Base-by-base conservation (phyloP, 1,140 invertebrate genomes). In the Branchinecta lindahli region DNA sequence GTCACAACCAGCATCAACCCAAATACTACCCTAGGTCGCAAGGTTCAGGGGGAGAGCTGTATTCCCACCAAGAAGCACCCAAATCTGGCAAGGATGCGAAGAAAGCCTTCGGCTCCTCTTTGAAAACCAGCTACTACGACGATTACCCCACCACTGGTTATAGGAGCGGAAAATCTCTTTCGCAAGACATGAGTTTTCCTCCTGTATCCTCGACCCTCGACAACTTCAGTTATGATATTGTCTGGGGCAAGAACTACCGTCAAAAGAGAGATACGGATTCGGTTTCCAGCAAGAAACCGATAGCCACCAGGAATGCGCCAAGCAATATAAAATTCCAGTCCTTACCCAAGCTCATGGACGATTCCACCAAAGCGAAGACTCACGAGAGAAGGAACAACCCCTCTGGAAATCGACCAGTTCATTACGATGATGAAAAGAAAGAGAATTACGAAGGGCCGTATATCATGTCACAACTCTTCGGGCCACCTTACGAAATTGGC, bases 371-470 rank as follows among this genome's bases (percentile, higher is more conserved):
- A 61, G 18, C 4, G 12, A 61, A 61, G 52, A 12, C 18, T 15
- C 18, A 15, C 12, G 52, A 61, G 52, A 61, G 52, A 61, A 12
- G 52, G 12, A 61, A 61, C 18, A 61, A 61, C 18, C 52, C 12
- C 12, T 15, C 12, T 61, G 52, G 18, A 20, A 61, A 20, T 20
- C 52, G 52, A 61, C 52, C 18, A 20, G 18, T 6, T 20, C 52
- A 61, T 61, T 61, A 61, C 18, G 52, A 69, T 18, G 47, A 72
- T 33, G 71, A 69, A 33, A 15, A 71, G n/a, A 69, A 66, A 66
- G 68, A 72, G 67, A 68, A 69, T n/a, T 72, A 72, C 46, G 71
- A 72, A 33, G 71, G 71, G 8, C 71, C 71, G 8, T 72, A 72
- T 20, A 66, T 72, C 44, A 69, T 66, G 44, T 69, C 71, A 7